phyloP scores from a whole-genome alignment of 2,888 invertebrate species.

The Platycheirus rosarum region DNA sequence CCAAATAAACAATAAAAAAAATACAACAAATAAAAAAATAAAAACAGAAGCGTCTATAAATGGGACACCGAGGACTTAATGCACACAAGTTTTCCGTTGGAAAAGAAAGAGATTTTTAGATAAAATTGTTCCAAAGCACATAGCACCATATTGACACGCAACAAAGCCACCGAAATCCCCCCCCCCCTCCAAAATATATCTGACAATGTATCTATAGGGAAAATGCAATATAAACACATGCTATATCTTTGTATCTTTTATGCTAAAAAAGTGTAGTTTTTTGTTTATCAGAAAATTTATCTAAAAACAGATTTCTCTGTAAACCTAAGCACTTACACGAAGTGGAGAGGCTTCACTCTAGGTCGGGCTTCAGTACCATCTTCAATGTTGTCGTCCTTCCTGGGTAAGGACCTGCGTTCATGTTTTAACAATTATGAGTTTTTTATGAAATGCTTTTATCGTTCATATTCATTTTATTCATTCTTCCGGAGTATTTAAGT shows the following conservation, averaged over 20 bases:
- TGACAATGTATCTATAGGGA: background rate
- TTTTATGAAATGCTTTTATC: constrained; percentile 49
- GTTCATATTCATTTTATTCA: constrained; percentile 50
- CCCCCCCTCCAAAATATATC: constrained; percentile 3
- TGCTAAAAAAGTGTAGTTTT: constrained; percentile 5
- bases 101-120: constrained; percentile 37
- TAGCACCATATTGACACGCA: constrained; percentile 35
- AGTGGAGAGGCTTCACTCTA: constrained; percentile 6
- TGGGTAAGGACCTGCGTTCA: constrained; percentile 8
- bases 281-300: too few relatives aligned
- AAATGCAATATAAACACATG: constrained; percentile 58
- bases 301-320: background rate
- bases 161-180: constrained; percentile 17
- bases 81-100: constrained; percentile 49
- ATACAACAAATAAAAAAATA: constrained; percentile 22
- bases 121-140: constrained; percentile 33
- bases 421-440: constrained; percentile 4
- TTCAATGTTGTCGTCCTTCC: constrained; percentile 9
- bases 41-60: constrained; percentile 12
- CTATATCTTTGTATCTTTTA: constrained; percentile 12
- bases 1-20: background rate
- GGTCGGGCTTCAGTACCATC: constrained; percentile 29
- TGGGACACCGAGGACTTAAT: constrained; percentile 47
- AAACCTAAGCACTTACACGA: constrained; percentile 11
- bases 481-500: constrained; percentile 63